Evolutionary conservation across 2,888 invertebrate genomes (phyloP), one percentile per base, ranked within the genome.

Genomic region (Zygaena filipendulae): DNA sequence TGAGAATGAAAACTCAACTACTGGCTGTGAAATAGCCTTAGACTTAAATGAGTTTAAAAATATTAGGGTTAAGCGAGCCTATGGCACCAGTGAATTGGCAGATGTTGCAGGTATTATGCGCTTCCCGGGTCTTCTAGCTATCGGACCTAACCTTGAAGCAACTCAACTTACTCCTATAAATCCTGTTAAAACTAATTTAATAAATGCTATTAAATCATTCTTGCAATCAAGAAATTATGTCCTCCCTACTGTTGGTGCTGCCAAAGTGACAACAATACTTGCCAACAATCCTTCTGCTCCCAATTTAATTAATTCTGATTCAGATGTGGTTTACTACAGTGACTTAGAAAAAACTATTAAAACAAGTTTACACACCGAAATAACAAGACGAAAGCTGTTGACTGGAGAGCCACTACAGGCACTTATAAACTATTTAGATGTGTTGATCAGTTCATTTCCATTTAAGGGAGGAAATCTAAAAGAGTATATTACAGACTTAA

Each of bases 341-440:
- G 98, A 98, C 69, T 64, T 98, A 33, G 93, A 95, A 64, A 91
- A 89, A 48, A 90, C 93, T 0, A 61, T 98, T n/a, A 84, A 87
- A 42, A 91, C 90, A 50, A 88, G 91, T 24, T 71, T 98, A 12
- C 84, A 84, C 40, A 90, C 91, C 44, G 98, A 98, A 80, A 84
- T 98, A 13, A 84, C 90, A 3, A 81, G 88, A 36, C 74, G 84
- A 21, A 85, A 86, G 51, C 57, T 61, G 10, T 87, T 98, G 24
- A 74, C 75, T 11, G 91, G 88, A 2, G 88, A 90, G 36, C 82
- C 87, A 32, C 59, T 95, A 28, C 59, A 77, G 30, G 92, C 93
- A 0, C 64, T 98, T 10, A 84, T 89, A 45, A 77, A 84, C 12
- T 96, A 90, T 57, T 59, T 97, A 8, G 68, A 82, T 33, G 82